These are phyloP conservation scores for Ciconia boyciana DNA, from an alignment of 2,113 vertebrate species.

Conservation along the genomic window DNA sequence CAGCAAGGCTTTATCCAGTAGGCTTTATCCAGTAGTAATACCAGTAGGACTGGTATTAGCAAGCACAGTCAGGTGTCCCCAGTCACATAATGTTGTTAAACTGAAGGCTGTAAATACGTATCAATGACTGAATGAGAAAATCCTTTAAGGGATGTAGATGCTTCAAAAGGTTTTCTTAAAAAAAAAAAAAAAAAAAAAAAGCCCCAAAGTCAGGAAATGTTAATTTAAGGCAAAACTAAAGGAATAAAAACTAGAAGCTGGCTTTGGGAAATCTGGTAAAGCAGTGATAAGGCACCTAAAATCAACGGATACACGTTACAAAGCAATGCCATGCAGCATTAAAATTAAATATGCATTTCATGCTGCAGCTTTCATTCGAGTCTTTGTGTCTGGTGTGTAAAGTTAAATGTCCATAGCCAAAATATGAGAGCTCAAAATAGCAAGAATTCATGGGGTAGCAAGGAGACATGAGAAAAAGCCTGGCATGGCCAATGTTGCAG, in stretches of 20 bases:
- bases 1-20: not conserved
- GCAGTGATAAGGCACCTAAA: not conserved
- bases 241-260: not conserved
- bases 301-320: rapidly evolving
- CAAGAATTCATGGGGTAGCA: rapidly evolving
- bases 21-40: no score
- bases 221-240: not conserved
- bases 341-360: not conserved
- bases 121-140: not conserved
- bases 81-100: not conserved
- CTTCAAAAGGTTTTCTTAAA: not conserved
- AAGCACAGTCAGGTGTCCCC: not conserved
- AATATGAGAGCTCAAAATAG: not conserved
- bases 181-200: not conserved
- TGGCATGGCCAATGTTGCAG: rapidly evolving
- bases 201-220: not conserved
- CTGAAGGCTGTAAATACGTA: not conserved
- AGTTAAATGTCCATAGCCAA: not conserved
- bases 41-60: not conserved
- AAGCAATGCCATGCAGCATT: not conserved
- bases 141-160: not conserved
- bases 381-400: not conserved
- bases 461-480: not conserved
- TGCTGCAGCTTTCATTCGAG: not conserved
- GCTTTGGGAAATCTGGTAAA: not conserved